Evolutionary conservation across 2,797 vertebrate genomes (phyloP), one percentile per base, ranked within the genome.

Genomic region (Artibeus lituratus): DNA sequence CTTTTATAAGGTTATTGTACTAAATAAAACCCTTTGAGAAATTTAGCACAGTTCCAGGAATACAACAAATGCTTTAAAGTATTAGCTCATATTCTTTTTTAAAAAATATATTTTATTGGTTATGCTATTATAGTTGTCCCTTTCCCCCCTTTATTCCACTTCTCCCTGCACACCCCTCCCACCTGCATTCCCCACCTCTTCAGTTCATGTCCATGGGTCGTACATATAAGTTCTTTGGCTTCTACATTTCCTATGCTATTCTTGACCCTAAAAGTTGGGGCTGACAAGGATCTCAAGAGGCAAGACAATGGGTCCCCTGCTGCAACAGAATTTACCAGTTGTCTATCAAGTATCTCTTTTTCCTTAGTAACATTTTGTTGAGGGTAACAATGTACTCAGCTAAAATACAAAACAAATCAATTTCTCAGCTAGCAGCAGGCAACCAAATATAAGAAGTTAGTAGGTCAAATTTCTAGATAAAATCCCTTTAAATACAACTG

Each of bases 391-490:
- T 62, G 6, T 83, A 29, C 3, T 3, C 44, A 87, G 44, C 3
- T 87, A 89, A 92, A 90, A 87, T 77, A 53, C 9, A 2, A 92
- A 92, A 83, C 12, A 85, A 91, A 9, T 88, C 69, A 51, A 87
- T 49, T 92, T 89, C 4, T 22, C 35, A 86, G 59, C 65, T 19
- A 92, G 12, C 1, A 12, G n/a, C 44, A 73, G 35, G 12, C 70
- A 84, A 32, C 49, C 55, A 94, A 90, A 85, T 70, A 3, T 77
- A 90, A 74, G 29, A 69, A 51, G n/a, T 73, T 32, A 65, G 5
- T 57, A 26, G 16, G 55, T 77, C 73, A 37, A 70, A 92, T 94
- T 91, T 90, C 32, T 53, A 84, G 26, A 39, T 39, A 87, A 97
- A 90, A 90, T 22, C 24, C 69, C 26, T 78, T 83, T 80, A 89